Evolutionary conservation across 1,140 invertebrate species (phyloP).

Genomic region (Pantala flavescens): DNA sequence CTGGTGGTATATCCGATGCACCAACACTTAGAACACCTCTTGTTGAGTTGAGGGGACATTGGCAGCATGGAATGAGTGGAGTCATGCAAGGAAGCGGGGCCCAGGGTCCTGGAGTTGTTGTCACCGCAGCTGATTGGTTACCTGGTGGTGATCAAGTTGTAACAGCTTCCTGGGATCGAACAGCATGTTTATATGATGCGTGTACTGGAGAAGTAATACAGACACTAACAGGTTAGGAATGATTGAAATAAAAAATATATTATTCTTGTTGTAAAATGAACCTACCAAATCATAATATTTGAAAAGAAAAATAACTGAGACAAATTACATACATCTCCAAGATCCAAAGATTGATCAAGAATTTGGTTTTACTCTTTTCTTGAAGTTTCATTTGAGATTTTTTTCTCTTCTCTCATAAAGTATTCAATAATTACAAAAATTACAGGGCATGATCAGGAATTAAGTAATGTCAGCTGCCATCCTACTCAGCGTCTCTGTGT

Average conservation of each 20-base stretch:
- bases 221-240: slow-evolving; percentile 51
- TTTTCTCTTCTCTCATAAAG: too few relatives aligned
- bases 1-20: slow-evolving; percentile 36
- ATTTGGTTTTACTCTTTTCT: too few relatives aligned
- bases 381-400: too few relatives aligned
- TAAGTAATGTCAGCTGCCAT: slow-evolving; percentile 87
- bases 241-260: too few relatives aligned
- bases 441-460: slow-evolving; percentile 86
- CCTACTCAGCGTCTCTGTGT: slow-evolving; percentile 82
- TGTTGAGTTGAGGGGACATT: slow-evolving; percentile 72
- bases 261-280: too few relatives aligned
- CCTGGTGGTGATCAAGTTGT: slow-evolving; percentile 83
- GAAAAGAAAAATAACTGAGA: too few relatives aligned
- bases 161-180: slow-evolving; percentile 96
- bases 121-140: slow-evolving; percentile 94
- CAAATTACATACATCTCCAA: too few relatives aligned
- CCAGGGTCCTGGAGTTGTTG: slow-evolving; percentile 48
- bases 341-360: too few relatives aligned
- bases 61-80: slow-evolving; percentile 22
- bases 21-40: slow-evolving; percentile 70
- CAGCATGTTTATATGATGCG: slow-evolving; percentile 90
- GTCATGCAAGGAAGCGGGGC: background rate
- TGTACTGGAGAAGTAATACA: slow-evolving; percentile 88
- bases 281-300: too few relatives aligned
- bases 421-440: slow-evolving; percentile 19